phyloP scores from a whole-genome alignment of 2,797 vertebrate species.

The Varecia variegata region DNA sequence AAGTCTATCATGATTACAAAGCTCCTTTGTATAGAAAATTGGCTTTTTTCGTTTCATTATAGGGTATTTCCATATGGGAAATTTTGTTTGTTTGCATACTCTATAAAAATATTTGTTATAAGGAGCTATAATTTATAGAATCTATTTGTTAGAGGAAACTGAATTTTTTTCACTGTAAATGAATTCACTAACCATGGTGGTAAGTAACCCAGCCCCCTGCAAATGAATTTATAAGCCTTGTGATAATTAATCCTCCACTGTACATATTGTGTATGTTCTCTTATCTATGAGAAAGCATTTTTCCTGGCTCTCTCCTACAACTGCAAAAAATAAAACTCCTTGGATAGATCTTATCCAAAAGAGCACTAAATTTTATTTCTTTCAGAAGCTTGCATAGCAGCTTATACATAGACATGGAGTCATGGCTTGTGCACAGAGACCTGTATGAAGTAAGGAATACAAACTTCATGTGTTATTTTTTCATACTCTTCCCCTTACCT shows the following conservation, averaged over 20 bases:
- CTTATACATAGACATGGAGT: neutral
- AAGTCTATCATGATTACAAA: neutral
- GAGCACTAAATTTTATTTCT: neutral
- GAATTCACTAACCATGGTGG: neutral
- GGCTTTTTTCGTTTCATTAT: neutral
- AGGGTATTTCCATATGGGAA: neutral
- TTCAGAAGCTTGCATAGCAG: neutral
- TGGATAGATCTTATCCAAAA: neutral
- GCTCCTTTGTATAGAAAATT: neutral
- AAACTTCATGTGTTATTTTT: neutral
- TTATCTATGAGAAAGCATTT: neutral
- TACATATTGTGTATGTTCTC: neutral
- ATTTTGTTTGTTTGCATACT: neutral
- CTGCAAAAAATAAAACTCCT: neutral
- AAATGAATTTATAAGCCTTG: slow-evolving; percentile 8
- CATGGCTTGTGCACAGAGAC: neutral
- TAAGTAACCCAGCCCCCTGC: neutral
- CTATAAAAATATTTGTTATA: slow-evolving; percentile 3
- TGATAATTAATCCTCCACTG: slow-evolving; percentile 3
- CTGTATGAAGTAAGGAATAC: neutral
- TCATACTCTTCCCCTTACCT: neutral
- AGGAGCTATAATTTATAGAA: neutral
- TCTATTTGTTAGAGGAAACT: neutral
- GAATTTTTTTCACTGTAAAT: neutral
- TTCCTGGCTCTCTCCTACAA: neutral